Evolutionary conservation across 2,113 vertebrate genomes (phyloP), one percentile per base, ranked within the genome.

Genomic region (Lophius piscatorius): DNA sequence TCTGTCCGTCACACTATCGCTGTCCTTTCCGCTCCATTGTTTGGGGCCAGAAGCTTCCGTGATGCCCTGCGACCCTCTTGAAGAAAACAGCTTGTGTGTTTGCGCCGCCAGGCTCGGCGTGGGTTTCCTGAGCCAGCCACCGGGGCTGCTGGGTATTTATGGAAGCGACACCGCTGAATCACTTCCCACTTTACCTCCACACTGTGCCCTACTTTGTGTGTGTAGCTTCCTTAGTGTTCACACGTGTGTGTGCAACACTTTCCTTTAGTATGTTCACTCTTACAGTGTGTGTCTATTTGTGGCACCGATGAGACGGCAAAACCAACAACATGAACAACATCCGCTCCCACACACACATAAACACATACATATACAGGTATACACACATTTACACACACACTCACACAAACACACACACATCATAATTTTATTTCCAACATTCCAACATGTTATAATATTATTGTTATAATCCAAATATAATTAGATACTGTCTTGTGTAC

Each of bases 141-240:
- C 58, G 61, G 70, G 79, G 61, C 67, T 69, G 70, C 78, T 83
- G 74, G 80, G 86, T 89, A 91, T 87, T 90, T 89, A 77, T 81
- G 70, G 82, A 83, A 69, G 16, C 65, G 73, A 62, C 54, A 36
- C 50, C 34, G 35, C 76, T 89, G 82, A 91, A 86, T 89, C 85
- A 89, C 88, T 90, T 91, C 89, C 88, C 68, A 24, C 55, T 70
- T 63, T 1, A 38, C 58, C 67, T 29, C 35, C 20, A 40, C 21
- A 2, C 39, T 58, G 44, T 45, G 40, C n/a, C n/a, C 36, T 4
- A 23, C 11, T 40, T 54, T 26, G 47, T 58, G 41, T 63, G 46
- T 41, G 46, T 33, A 9, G 28, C 29, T 58, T 45, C 20, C 41
- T 34, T 2, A 22, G 29, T 34, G n/a, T 1, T 46, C 14, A 8